Evolutionary conservation across 2,113 vertebrate genomes (phyloP).

Genomic region (Rhinoderma darwinii): DNA sequence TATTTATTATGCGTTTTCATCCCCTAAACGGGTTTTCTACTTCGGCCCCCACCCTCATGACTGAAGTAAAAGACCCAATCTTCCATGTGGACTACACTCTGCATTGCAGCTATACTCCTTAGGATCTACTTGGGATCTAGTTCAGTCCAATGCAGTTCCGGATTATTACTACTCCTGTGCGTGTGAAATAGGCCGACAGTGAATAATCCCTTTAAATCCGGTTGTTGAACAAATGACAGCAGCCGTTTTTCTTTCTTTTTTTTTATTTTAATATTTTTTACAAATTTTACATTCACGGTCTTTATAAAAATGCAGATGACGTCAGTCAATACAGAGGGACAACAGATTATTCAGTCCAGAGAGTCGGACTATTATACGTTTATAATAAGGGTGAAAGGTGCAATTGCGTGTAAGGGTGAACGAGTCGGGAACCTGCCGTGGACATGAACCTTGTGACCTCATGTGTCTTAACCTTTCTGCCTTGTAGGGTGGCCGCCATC

Average conservation of each 20-base stretch:
- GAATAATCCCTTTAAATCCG: neutral
- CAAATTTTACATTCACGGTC: constrained; percentile 58
- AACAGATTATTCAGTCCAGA: neutral
- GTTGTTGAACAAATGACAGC: neutral
- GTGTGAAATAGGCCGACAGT: no score
- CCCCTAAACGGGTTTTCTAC: no score
- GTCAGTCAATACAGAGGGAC: neutral
- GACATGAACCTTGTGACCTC: neutral
- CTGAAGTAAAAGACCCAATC: no score
- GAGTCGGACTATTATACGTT: neutral
- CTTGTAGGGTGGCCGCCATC: neutral
- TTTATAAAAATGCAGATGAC: constrained; percentile 47
- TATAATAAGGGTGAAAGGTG: constrained; percentile 4
- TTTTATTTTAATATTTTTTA: constrained; percentile 30
- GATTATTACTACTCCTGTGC: no score
- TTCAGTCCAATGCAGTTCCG: no score
- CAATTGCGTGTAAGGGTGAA: neutral
- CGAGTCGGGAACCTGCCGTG: neutral
- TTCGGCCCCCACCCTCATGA: no score
- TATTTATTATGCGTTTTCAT: no score
- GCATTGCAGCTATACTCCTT: no score
- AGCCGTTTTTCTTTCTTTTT: constrained; percentile 5
- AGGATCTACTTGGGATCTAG: no score
- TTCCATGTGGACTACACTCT: no score
- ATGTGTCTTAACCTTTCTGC: neutral